Evolutionary conservation across 2,113 vertebrate genomes (phyloP), one percentile per base, ranked within the genome.

Genomic region (Thunnus maccoyii): DNA sequence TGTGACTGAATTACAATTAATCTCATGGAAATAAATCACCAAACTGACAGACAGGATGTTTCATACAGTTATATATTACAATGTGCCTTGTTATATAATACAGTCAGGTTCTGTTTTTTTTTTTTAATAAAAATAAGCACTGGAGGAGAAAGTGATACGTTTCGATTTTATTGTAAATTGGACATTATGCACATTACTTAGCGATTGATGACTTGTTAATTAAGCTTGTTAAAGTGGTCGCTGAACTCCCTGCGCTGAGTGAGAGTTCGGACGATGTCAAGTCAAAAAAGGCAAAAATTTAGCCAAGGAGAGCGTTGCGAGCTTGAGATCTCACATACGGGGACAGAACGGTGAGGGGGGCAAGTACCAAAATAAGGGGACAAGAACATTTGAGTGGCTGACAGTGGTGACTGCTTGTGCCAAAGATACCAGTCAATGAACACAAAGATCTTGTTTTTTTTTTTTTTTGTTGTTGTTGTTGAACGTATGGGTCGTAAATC

Each of bases 1-100:
- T 96, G 93, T 96, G 91, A 96, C 95, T 96, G 97, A 95, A 96
- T 96, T 96, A 97, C 95, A 97, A 95, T 96, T 96, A 94, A 97
- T 96, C 95, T 92, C 92, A 96, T 96, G 94, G 86, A 95, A 96
- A 96, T 96, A 97, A 95, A 92, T 89, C 92, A 93, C 92, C 90
- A 95, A 96, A 96, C 93, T 79, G 91, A 96, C 95, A 96, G 95
- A 96, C 95, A 96, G 86, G 93, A 93, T 96, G 96, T 96, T 95
- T 95, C 96, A 95, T 96, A 97, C 94, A 97, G 92, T 96, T 94
- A 94, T 96, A 97, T 97, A 97, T 97, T 98, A 99, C 97, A 99
- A 94, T 97, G 96, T 97, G 95, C 95, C 95, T 95, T 94, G 92
- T 95, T 96, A 96, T 97, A 97, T 96, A 96, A 96, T 97, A 97